A percentile compares a stretch with the other conserved stretches of the same genome.
Evolutionary conservation across 2,888 invertebrate genomes (phyloP).

Genomic region (Cataglyphis albicans): DNA sequence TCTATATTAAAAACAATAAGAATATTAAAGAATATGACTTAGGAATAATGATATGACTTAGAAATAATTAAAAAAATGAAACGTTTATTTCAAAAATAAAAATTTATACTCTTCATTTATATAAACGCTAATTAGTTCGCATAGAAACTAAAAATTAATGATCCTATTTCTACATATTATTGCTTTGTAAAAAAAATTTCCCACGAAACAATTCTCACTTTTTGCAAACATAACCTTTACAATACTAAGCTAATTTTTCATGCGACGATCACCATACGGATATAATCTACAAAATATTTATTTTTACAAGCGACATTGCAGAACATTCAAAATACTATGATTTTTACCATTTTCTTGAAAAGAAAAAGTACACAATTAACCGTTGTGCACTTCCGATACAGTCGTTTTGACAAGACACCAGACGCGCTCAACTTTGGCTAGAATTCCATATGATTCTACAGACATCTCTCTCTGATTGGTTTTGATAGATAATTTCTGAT

Average conservation of each 20-base stretch:
- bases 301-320: constrained; percentile 45
- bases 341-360: constrained; percentile 69
- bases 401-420: constrained; percentile 29
- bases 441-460: constrained; percentile 21
- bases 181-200: neutral
- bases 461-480: neutral
- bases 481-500: neutral
- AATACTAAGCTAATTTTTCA: constrained; percentile 38
- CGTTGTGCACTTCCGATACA: constrained; percentile 35
- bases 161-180: neutral
- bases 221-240: constrained; percentile 62
- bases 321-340: constrained; percentile 39
- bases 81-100: neutral
- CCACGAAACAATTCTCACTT: neutral
- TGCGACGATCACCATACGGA: constrained; percentile 7
- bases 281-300: neutral
- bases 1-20: neutral
- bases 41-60: neutral
- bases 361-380: constrained; percentile 42
- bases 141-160: constrained; percentile 7
- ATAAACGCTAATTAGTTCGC: neutral
- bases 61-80: neutral
- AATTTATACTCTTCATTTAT: neutral
- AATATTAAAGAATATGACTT: constrained; percentile 4
- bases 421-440: constrained; percentile 22